A percentile compares a stretch with the other conserved stretches of the same genome.
phyloP scores from a whole-genome alignment of 2,113 vertebrate genomes.

The Macquaria ambigua region DNA sequence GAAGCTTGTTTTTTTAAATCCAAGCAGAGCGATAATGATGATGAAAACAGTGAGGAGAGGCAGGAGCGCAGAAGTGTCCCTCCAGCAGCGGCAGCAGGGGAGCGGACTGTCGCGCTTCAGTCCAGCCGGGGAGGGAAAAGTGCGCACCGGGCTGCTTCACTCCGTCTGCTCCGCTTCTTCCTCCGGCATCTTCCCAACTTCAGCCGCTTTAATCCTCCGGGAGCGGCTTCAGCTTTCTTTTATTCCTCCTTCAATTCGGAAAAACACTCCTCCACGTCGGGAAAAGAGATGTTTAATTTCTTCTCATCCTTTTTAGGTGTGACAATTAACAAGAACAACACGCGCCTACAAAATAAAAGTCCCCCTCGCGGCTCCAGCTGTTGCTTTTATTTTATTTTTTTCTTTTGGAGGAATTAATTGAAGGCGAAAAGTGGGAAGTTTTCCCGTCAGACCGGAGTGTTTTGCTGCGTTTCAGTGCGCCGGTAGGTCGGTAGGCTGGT shows the following conservation, averaged over 20 bases:
- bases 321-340: slow-evolving; percentile 16
- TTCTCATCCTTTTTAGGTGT: slow-evolving; percentile 41
- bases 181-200: slow-evolving; percentile 49
- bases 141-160: slow-evolving; percentile 56
- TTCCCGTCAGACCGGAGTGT: slow-evolving; percentile 19
- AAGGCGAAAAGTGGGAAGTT: slow-evolving; percentile 23
- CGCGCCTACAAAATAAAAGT: slow-evolving; percentile 52
- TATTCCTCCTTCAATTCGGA: not conserved
- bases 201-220: slow-evolving; percentile 16
- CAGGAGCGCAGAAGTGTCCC: slow-evolving; percentile 13
- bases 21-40: not conserved
- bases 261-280: not conserved
- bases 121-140: slow-evolving; percentile 7
- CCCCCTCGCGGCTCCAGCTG: slow-evolving; percentile 36
- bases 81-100: slow-evolving; percentile 21
- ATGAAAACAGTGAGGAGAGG: not conserved
- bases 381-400: slow-evolving; percentile 16
- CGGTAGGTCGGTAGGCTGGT: slow-evolving; percentile 31
- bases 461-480: slow-evolving; percentile 27
- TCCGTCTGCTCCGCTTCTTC: slow-evolving; percentile 36
- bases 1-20: slow-evolving; percentile 28
- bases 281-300: not conserved
- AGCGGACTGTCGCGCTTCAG: slow-evolving; percentile 27
- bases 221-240: not conserved
- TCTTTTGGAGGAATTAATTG: not conserved